Evolutionary conservation across 1,140 invertebrate genomes (phyloP).

Genomic region (Eumeta japonica): DNA sequence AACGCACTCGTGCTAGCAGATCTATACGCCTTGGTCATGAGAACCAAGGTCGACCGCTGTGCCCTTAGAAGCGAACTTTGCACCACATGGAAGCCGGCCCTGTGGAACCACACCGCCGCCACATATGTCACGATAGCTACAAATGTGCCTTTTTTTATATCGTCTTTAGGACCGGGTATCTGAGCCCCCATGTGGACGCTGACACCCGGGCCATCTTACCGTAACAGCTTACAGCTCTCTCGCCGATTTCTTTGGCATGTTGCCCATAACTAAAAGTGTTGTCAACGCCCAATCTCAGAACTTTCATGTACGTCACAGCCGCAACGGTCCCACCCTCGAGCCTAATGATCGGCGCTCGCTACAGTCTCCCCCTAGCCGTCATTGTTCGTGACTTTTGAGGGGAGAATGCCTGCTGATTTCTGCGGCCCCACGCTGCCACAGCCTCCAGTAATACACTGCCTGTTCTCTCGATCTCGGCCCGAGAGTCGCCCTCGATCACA

Average conservation of each 20-base stretch:
- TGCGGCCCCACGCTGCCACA: not conserved
- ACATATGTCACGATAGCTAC: conserved; percentile 19
- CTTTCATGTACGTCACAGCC: too few species aligned
- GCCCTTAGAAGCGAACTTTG: conserved; percentile 8
- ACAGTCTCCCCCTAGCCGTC: not conserved
- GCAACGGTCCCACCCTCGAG: conserved; percentile 4
- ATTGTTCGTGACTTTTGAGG: not conserved
- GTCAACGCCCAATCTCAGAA: conserved; percentile 5
- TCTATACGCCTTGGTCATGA: conserved; percentile 17
- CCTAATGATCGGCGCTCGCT: too few species aligned
- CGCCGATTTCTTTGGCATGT: conserved; percentile 5
- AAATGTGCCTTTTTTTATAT: conserved; percentile 23
- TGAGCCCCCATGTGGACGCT: conserved; percentile 14
- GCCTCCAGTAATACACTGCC: not conserved
- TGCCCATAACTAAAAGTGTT: conserved; percentile 4
- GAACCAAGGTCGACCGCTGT: conserved; percentile 13
- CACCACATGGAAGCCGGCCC: too few species aligned
- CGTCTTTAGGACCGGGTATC: conserved; percentile 8
- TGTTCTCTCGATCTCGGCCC: not conserved
- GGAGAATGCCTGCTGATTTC: not conserved
- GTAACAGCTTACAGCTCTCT: conserved; percentile 6
- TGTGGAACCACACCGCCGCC: too few species aligned
- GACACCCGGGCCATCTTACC: conserved; percentile 11
- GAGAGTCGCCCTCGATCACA: not conserved
- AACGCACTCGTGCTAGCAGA: conserved; percentile 15